Conservation (phyloP, 2,113 vertebrate species). For the Arenaria interpres region DNA sequence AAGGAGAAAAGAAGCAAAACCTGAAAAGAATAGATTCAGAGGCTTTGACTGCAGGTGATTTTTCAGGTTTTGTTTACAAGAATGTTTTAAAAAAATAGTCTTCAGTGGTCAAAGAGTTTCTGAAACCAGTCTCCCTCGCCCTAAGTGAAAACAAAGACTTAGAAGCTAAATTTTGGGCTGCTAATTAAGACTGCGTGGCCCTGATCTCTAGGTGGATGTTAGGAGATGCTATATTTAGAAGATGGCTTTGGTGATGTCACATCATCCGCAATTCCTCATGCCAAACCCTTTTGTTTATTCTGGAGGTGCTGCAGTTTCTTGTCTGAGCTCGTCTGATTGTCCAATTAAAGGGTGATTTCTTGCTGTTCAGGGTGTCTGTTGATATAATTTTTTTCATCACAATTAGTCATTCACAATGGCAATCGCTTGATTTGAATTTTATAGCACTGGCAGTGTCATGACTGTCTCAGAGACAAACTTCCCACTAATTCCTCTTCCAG, state of each 20-base stretch:
- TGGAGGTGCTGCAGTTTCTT: neutral
- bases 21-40: neutral
- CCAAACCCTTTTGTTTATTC: neutral
- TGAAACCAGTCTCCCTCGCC: neutral
- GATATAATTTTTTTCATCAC: neutral
- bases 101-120: neutral
- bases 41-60: neutral
- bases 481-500: neutral
- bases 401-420: neutral
- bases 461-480: neutral
- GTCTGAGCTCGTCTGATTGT: neutral
- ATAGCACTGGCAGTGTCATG: neutral
- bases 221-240: neutral
- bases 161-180: neutral
- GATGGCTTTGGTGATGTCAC: neutral
- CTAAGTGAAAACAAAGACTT: neutral
- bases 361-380: neutral
- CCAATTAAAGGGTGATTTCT: slow-evolving; percentile 29
- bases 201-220: neutral
- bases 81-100: neutral
- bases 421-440: neutral
- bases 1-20: neutral
- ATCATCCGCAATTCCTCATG: neutral
- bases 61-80: neutral
- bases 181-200: neutral